A percentile compares a stretch with the other conserved stretches of the same genome.
Evolutionary conservation across 1,140 invertebrate species (phyloP).

Genomic region (Eubasilissa regina): DNA sequence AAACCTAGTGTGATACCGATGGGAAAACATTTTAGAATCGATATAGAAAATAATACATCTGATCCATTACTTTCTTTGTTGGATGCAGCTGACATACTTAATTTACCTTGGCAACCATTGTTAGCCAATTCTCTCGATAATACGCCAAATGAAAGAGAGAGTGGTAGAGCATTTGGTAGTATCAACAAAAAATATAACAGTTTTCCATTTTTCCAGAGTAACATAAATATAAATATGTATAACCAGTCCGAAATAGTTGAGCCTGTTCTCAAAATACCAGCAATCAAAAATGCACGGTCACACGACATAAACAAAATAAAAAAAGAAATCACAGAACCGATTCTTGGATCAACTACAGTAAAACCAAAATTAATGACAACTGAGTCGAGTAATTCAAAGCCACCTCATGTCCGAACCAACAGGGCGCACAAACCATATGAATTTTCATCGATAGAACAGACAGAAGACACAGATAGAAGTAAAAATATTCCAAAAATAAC

Average conservation of each 20-base stretch:
- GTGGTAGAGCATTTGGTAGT: constrained; percentile 76
- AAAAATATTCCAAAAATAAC: constrained; percentile 35
- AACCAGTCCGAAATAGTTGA: constrained; percentile 78
- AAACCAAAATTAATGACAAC: constrained; percentile 59
- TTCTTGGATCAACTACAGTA: constrained; percentile 74
- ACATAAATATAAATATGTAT: constrained; percentile 61
- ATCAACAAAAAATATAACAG: constrained; percentile 71
- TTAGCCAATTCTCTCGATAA: constrained; percentile 71
- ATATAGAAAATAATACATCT: constrained; percentile 55
- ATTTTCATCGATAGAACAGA: constrained; percentile 34
- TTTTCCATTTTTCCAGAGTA: constrained; percentile 55
- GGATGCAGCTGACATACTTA: constrained; percentile 68
- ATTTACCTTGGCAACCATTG: constrained; percentile 70
- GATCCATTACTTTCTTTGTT: constrained; percentile 63
- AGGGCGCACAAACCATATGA: constrained; percentile 56
- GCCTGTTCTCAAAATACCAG: constrained; percentile 79
- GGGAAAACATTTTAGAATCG: constrained; percentile 59
- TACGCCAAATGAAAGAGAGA: constrained; percentile 66
- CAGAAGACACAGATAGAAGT: constrained; percentile 45
- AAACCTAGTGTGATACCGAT: constrained; percentile 57
- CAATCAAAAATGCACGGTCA: constrained; percentile 70
- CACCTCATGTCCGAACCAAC: constrained; percentile 49
- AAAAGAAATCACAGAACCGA: constrained; percentile 75
- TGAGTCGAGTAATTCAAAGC: constrained; percentile 19
- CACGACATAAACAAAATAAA: constrained; percentile 64